Evolutionary conservation across 2,113 vertebrate genomes (phyloP).

Genomic region (Hippolais icterina): DNA sequence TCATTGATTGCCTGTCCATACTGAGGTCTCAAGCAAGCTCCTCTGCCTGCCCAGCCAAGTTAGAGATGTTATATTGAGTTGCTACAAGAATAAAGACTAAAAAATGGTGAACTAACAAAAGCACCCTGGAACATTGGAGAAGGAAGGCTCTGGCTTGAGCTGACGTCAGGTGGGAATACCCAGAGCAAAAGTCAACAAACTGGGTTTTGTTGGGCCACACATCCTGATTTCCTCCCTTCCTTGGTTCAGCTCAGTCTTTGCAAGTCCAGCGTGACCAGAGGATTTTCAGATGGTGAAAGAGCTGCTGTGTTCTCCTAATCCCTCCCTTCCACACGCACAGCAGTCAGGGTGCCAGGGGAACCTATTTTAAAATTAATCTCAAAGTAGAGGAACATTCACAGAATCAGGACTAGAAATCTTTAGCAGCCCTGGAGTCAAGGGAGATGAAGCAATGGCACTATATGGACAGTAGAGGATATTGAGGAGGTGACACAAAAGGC

Average conservation of each 20-base stretch:
- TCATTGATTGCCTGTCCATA: background rate
- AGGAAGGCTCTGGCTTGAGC: background rate
- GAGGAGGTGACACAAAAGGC: background rate
- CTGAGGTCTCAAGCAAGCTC: background rate
- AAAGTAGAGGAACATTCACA: background rate
- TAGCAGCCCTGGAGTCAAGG: background rate
- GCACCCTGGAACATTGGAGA: background rate
- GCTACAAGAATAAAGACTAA: background rate
- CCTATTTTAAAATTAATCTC: background rate
- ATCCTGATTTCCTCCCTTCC: background rate
- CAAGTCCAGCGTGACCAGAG: background rate
- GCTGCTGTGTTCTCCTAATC: conserved; percentile 32
- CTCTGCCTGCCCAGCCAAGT: background rate
- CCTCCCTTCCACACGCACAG: background rate
- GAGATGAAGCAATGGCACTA: background rate
- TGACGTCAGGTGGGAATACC: background rate
- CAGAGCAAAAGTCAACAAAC: background rate
- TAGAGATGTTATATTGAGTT: background rate
- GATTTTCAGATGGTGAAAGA: conserved; percentile 51
- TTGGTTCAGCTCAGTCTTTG: background rate
- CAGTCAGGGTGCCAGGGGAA: background rate
- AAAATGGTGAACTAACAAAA: background rate
- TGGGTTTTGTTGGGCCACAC: background rate
- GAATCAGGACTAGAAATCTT: background rate
- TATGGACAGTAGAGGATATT: rapidly evolving